Evolutionary conservation across 2,797 vertebrate genomes (phyloP).

Genomic region (Chanos chanos): DNA sequence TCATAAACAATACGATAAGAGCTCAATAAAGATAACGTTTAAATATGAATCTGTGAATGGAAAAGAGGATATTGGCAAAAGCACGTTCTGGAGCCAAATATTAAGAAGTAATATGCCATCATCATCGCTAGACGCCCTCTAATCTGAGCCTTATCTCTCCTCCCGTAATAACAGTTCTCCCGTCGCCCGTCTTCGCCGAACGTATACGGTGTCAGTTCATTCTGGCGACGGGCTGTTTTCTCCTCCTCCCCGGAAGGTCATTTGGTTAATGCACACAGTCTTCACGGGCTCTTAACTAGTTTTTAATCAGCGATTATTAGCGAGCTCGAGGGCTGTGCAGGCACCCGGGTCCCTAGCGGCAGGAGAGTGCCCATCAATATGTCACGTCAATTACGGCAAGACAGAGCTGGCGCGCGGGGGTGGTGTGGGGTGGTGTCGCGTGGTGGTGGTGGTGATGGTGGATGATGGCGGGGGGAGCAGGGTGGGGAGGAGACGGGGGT

Average conservation of each 20-base stretch:
- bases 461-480: no score
- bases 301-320: slow-evolving; percentile 95
- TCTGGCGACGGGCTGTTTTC: slow-evolving; percentile 55
- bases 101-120: slow-evolving; percentile 28
- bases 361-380: slow-evolving; percentile 76
- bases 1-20: slow-evolving; percentile 31
- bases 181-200: slow-evolving; percentile 30
- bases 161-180: slow-evolving; percentile 47
- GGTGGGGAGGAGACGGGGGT: slow-evolving; percentile 35
- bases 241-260: slow-evolving; percentile 75
- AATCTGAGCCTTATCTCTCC: slow-evolving; percentile 46
- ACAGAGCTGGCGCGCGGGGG: slow-evolving; percentile 3
- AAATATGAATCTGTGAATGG: slow-evolving; percentile 26
- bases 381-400: slow-evolving; percentile 81
- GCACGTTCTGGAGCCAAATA: slow-evolving; percentile 34
- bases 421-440: background rate
- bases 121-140: background rate
- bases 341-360: slow-evolving; percentile 62
- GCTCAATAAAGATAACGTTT: slow-evolving; percentile 45
- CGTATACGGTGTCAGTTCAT: slow-evolving; percentile 44
- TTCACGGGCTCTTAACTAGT: slow-evolving; percentile 88
- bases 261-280: slow-evolving; percentile 85
- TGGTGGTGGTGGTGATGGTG: no score
- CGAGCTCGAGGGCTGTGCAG: slow-evolving; percentile 69
- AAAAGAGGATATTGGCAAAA: slow-evolving; percentile 36